These are phyloP conservation scores for Nowickia ferox DNA, from an alignment of 2,888 invertebrate species.

Conservation along the genomic window DNA sequence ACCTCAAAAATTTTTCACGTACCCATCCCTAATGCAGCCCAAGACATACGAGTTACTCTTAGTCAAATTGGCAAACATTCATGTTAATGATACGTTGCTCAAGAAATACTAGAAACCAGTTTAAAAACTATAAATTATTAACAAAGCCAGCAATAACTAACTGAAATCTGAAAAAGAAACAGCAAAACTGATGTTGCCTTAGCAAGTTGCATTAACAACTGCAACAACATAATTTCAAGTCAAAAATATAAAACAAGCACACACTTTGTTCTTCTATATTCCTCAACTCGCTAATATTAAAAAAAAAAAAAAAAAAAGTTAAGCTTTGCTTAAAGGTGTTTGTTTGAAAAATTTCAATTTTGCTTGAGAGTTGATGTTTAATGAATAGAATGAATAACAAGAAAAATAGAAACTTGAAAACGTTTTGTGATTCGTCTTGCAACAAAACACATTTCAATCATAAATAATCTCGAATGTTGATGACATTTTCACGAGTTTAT, in stretches of 20 bases:
- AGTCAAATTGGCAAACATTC: constrained; percentile 42
- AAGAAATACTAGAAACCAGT: constrained; percentile 55
- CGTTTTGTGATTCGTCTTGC: constrained; percentile 13
- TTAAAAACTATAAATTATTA: constrained; percentile 63
- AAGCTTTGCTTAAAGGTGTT: constrained; percentile 4
- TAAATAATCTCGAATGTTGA: constrained; percentile 53
- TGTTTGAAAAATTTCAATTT: constrained; percentile 14
- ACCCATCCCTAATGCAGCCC: background rate
- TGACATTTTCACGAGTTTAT: constrained; percentile 54
- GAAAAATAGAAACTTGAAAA: constrained; percentile 11
- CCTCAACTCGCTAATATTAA: background rate
- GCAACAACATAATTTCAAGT: constrained; percentile 47
- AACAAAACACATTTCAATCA: constrained; percentile 49
- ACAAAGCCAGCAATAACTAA: constrained; percentile 34
- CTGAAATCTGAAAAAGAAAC: background rate
- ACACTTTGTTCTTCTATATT: background rate
- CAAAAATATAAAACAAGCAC: background rate
- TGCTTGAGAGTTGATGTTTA: constrained; percentile 9
- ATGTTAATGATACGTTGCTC: constrained; percentile 49
- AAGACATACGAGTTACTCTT: background rate
- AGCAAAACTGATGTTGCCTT: constrained; percentile 11
- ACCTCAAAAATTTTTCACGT: background rate
- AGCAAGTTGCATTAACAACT: constrained; percentile 53
- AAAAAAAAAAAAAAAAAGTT: constrained; percentile 11
- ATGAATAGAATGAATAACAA: constrained; percentile 1